These are phyloP conservation scores for Ectobius pallidus DNA, from an alignment of 2,888 invertebrate species.

Conservation along the genomic window DNA sequence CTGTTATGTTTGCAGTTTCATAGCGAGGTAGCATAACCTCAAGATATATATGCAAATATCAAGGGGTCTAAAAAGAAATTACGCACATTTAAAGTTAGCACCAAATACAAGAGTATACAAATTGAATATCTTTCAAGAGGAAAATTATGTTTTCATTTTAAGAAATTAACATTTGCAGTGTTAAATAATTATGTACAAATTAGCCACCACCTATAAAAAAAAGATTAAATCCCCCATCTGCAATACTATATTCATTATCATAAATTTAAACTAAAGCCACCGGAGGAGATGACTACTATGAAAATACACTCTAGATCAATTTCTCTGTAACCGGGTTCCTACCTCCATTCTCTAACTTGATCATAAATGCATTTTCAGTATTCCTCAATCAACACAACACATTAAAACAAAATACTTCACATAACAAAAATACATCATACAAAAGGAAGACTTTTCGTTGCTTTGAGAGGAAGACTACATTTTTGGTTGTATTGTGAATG, in stretches of 20 bases:
- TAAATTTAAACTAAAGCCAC: constrained; percentile 38
- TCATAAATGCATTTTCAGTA: constrained; percentile 39
- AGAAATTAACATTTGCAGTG: constrained; percentile 30
- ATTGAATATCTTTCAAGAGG: too few relatives aligned
- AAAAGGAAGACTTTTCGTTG: constrained; percentile 22
- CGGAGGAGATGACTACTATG: constrained; percentile 43
- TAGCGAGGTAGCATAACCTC: background rate
- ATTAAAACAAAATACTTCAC: constrained; percentile 8
- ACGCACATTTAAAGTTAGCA: constrained; percentile 5
- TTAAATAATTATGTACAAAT: constrained; percentile 35
- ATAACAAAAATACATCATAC: constrained; percentile 9
- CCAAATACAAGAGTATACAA: background rate
- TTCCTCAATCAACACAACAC: constrained; percentile 13
- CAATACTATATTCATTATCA: constrained; percentile 23
- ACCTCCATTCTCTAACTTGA: background rate
- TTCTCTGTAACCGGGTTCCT: constrained; percentile 4
- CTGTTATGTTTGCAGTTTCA: constrained; percentile 13
- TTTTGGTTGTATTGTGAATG: constrained; percentile 3
- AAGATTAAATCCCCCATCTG: constrained; percentile 38
- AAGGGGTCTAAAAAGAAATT: constrained; percentile 9
- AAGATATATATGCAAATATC: constrained; percentile 2
- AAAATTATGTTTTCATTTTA: background rate
- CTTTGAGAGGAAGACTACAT: background rate
- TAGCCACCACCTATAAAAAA: constrained; percentile 40
- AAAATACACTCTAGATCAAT: constrained; percentile 41